A percentile compares a stretch with the other conserved stretches of the same genome.
Evolutionary conservation across 2,797 vertebrate species (phyloP).

Genomic region (Cichlasoma orientale): DNA sequence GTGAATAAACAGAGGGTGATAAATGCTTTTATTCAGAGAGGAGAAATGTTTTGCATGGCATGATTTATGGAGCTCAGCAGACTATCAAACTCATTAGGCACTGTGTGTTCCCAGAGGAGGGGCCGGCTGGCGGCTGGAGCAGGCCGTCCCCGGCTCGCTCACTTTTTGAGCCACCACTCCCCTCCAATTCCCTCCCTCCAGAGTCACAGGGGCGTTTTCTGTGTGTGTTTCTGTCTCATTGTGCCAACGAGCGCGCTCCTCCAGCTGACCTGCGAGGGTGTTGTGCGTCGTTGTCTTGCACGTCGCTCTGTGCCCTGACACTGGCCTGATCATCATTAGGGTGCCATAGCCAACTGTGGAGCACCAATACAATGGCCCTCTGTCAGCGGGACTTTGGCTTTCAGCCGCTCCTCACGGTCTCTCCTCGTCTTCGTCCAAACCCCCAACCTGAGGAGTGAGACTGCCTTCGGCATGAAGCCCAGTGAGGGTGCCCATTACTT

Average conservation of each 20-base stretch:
- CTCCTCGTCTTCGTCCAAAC: not conserved
- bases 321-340: slow-evolving; percentile 35
- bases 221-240: slow-evolving; percentile 48
- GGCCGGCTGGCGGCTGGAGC: slow-evolving; percentile 82
- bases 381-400: slow-evolving; percentile 58
- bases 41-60: slow-evolving; percentile 99
- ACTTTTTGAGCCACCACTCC: slow-evolving; percentile 51
- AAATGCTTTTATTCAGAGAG: slow-evolving; percentile 99
- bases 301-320: slow-evolving; percentile 37
- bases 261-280: slow-evolving; percentile 54
- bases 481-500: slow-evolving; percentile 53
- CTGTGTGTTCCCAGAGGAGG: slow-evolving; percentile 93
- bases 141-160: slow-evolving; percentile 67
- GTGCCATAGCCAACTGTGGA: slow-evolving; percentile 28
- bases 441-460: slow-evolving; percentile 52
- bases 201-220: slow-evolving; percentile 37
- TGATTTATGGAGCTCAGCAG: slow-evolving; percentile 99
- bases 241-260: slow-evolving; percentile 42
- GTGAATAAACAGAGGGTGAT: slow-evolving; percentile 99
- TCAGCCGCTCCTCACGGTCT: slow-evolving; percentile 12
- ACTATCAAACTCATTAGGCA: slow-evolving; percentile 99
- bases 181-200: slow-evolving; percentile 36
- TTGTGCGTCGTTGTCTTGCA: slow-evolving; percentile 34
- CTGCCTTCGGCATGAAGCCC: slow-evolving; percentile 50
- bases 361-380: slow-evolving; percentile 45